Base-by-base conservation (phyloP, 1,140 invertebrate species). In the Formica selysi region DNA sequence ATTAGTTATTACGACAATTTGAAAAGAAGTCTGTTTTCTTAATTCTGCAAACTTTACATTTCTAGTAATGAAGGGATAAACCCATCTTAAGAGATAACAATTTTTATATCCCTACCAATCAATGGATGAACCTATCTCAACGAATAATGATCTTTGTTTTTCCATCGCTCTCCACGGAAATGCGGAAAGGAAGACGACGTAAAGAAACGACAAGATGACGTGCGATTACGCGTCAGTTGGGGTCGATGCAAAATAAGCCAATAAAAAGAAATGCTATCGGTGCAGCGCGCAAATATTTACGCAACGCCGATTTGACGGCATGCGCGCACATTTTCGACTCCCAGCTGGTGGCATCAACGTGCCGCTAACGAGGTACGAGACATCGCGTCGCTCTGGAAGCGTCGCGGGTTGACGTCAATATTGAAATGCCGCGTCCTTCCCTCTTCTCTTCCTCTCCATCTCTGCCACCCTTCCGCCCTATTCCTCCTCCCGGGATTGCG, bases 391-490 rank as follows among this genome's bases (percentile, higher is more conserved):
- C 86, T 76, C 48, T 73, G 74, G 85, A 78, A 89, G 73, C 87
- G 76, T 86, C 84, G 84, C 84, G 44, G 59, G 67, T 83, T 89
- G 84, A 89, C 87, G 88, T 86, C 83, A 89, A 73, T 85, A 51
- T 88, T 73, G 68, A 61, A 89, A 89, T 76, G 73, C 87, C 29
- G 79, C 68, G 79, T 83, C 26, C 62, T 54, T 41, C 48, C 79
- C 44, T 26, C 36, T 10, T 19, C n/a, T 26, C 26, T 13, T 16
- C 7, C 32, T 48, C 65, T 22, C 36, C 67, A n/a, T 26, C 67
- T 38, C 36, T 11, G 51, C 51, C 16, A 26, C 22, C 44, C 13
- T 11, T 22, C 26, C 59, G 10, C 4, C 36, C 64, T 70, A 5
- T 10, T 26, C 10, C 78, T 57, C 64, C 54, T 44, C 68, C 68